Conservation (phyloP, 2,888 invertebrate species). For the Trichopoda pennipes region DNA sequence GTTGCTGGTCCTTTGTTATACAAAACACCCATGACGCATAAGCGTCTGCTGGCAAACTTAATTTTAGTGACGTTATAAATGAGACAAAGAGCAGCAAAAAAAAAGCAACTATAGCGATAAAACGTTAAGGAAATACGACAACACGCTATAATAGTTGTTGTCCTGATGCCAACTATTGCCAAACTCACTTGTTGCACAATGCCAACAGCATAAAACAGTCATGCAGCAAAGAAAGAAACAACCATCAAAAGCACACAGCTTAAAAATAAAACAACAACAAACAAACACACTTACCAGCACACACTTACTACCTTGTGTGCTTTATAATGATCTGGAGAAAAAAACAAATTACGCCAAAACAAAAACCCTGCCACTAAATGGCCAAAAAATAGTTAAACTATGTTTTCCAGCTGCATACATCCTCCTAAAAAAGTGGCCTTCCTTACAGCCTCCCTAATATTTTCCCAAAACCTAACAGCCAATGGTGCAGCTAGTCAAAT, state of each 20-base stretch:
- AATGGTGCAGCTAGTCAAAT: constrained; percentile 69
- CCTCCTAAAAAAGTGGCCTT: background rate
- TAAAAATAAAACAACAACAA: constrained; percentile 23
- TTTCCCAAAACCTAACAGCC: constrained; percentile 59
- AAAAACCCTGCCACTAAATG: constrained; percentile 66
- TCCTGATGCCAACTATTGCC: constrained; percentile 80
- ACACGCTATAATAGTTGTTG: constrained; percentile 73
- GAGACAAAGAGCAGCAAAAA: constrained; percentile 19
- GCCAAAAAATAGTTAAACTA: constrained; percentile 56
- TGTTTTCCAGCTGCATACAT: background rate
- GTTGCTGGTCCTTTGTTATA: constrained; percentile 15
- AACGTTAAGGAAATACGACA: constrained; percentile 59
- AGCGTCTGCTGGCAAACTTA: constrained; percentile 55
- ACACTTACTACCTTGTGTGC: constrained; percentile 20
- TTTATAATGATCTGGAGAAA: constrained; percentile 22
- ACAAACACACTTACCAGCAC: background rate
- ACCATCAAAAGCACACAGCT: constrained; percentile 15
- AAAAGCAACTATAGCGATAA: constrained; percentile 12
- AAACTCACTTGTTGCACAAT: constrained; percentile 82
- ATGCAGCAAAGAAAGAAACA: constrained; percentile 43
- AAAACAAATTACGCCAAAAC: constrained; percentile 76
- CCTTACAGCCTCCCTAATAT: constrained; percentile 40
- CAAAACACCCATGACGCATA: constrained; percentile 62
- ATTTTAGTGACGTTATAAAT: constrained; percentile 40
- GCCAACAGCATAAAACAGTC: constrained; percentile 70